Conservation (phyloP, 2,113 vertebrate species). For the Cygnus buccinator region DNA sequence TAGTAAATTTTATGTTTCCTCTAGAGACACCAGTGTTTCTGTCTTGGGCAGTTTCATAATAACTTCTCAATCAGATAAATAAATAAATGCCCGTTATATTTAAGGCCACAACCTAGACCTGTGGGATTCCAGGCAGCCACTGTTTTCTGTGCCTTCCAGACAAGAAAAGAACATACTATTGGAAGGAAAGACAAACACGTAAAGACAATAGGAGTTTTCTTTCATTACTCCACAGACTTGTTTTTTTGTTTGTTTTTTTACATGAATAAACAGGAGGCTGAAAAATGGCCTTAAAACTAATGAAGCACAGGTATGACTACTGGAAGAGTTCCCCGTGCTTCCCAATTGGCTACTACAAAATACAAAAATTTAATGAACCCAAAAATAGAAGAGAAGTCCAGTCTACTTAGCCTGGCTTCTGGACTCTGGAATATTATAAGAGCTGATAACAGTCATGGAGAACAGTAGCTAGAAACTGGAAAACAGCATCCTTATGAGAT, state of each 20-base stretch:
- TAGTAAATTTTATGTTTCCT: neutral
- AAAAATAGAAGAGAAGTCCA: conserved; percentile 65
- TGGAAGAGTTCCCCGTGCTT: conserved; percentile 59
- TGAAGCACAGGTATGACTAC: conserved; percentile 9
- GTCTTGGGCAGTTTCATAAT: neutral
- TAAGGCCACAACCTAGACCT: neutral
- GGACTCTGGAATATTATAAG: neutral
- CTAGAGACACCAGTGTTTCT: neutral
- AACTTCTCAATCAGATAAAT: neutral
- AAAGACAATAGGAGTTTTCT: neutral
- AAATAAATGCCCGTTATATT: neutral
- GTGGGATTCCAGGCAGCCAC: neutral
- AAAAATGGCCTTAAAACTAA: conserved; percentile 68
- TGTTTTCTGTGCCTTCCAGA: neutral
- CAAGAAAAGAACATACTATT: neutral
- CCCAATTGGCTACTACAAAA: conserved; percentile 26
- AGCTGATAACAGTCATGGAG: neutral
- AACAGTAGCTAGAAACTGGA: neutral
- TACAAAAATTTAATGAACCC: conserved; percentile 62
- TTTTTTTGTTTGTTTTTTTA: too few species aligned
- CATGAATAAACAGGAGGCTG: neutral
- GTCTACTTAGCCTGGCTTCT: conserved; percentile 33
- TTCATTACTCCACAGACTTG: conserved; percentile 10
- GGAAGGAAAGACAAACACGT: neutral
- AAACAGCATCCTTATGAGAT: neutral